Base-by-base conservation (phyloP, 1,140 invertebrate genomes). In the Brachionus asplanchnoidis region DNA sequence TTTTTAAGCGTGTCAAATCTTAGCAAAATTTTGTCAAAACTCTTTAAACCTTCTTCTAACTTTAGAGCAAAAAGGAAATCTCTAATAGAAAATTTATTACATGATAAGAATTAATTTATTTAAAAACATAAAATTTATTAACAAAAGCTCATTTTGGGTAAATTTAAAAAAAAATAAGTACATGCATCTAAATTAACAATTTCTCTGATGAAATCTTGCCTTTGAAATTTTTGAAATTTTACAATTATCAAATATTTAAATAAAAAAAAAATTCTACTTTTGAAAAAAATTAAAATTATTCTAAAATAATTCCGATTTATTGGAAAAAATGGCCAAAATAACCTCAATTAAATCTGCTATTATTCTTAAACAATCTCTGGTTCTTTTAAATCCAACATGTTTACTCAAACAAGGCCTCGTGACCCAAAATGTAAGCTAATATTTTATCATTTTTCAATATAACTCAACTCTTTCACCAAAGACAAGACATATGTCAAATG, bases 171-270 rank as follows among this genome's bases (percentile, higher is more conserved):
- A 36, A 36, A 36, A 36, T 36, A 7, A 36, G 44, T 77, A 77
- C 46, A 50, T 50, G 73, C 73, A 50, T 50, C 2, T 50, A 50
- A 77, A 77, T 11, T 23, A 42, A 9, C 32, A 75, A 17, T 8
- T 75, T 17, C 23, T 77, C 73, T 77, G 73, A 77, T 77, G 73
- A 77, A 77, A 77, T 77, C 42, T 77, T 77, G 73, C 73, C 50
- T 77, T 75, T 73, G 12, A 42, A 73, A 73, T 28, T 50, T 77
- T 77, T 77, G 73, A 77, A 77, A 77, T 77, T 77, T 77, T 77
- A 77, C 73, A 50, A 73, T 3, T 12, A 40, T 40, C 11, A 40
- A 73, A 73, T 42, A 73, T 20, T 73, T 40, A 42, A 73, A 73
- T 36, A 36, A n/a, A 73, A 73, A 70, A 73, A 40, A 20, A 73